Conservation (phyloP, 30 jellyfish, hydroid and myxozoan species). For the Cassiopea xamachana region DNA sequence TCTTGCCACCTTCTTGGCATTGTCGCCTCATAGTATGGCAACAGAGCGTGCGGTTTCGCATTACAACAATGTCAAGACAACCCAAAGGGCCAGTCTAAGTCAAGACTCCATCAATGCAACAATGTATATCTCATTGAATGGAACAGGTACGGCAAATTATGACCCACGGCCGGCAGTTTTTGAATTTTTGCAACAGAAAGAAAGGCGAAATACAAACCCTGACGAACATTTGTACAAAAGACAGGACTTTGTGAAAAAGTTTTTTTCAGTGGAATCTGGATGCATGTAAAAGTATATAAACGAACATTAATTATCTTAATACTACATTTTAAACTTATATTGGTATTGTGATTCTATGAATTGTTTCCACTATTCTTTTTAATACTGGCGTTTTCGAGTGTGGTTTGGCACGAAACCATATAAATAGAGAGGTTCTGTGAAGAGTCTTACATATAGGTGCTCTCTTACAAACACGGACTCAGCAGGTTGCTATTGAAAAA, state of each 20-base stretch:
- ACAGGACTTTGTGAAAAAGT: slow-evolving; percentile 8
- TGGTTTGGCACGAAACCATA: no score
- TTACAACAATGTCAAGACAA: slow-evolving; percentile 33
- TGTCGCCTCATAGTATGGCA: slow-evolving; percentile 65
- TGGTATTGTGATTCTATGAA: no score
- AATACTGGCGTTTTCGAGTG: no score
- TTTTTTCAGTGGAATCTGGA: slow-evolving; percentile 1
- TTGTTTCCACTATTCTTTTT: no score
- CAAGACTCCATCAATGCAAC: slow-evolving; percentile 16
- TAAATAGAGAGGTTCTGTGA: no score
- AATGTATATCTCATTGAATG: slow-evolving; percentile 27
- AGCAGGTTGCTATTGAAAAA: no score
- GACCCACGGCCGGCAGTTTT: slow-evolving; percentile 58
- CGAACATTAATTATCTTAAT: no score
- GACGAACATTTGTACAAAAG: background rate
- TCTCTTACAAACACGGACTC: no score
- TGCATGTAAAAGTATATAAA: background rate
- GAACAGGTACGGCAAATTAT: slow-evolving; percentile 45
- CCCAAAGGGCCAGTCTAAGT: slow-evolving; percentile 16
- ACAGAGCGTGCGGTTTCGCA: slow-evolving; percentile 53
- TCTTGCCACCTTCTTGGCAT: slow-evolving; percentile 36
- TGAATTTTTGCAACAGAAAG: slow-evolving; percentile 20
- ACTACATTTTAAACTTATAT: no score
- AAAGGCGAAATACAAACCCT: slow-evolving; percentile 7
- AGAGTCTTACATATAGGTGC: no score